Conservation (phyloP, 2,888 invertebrate species). For the Holacanthella duospinosa region DNA sequence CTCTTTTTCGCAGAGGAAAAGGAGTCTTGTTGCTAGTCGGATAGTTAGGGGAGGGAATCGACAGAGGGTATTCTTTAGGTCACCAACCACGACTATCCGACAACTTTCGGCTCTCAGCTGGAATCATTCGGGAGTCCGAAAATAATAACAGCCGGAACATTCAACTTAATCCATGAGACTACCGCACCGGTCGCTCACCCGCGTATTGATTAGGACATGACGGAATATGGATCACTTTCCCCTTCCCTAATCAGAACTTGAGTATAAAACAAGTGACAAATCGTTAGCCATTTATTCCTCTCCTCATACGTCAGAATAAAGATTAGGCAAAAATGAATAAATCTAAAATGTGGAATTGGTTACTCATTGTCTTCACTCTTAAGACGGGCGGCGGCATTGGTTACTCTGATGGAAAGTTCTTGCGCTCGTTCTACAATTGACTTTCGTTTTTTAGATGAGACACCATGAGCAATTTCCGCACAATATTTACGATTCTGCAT, state of each 20-base stretch:
- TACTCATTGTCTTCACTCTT: conserved; percentile 99
- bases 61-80: not conserved
- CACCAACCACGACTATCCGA: too few species aligned
- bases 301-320: not conserved
- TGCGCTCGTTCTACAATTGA: conserved; percentile 91
- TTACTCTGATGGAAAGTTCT: conserved; percentile 87
- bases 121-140: not conserved
- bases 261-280: not conserved
- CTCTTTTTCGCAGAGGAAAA: not conserved
- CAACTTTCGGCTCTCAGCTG: not conserved
- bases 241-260: not conserved
- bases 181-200: not conserved
- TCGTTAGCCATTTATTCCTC: conserved; percentile 5
- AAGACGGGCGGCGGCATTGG: conserved; percentile 90
- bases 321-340: not conserved
- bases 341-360: conserved; percentile 39
- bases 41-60: not conserved
- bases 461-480: conserved; percentile 94
- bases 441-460: conserved; percentile 96
- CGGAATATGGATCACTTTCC: too few species aligned
- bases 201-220: not conserved
- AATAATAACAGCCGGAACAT: not conserved
- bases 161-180: not conserved
- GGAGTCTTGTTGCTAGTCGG: not conserved
- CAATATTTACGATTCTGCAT: conserved; percentile 98